Percentiles rank a stretch among this genome's conserved stretches.
These are phyloP conservation scores for Poecilia velifera DNA, from an alignment of 2,797 vertebrate genomes.

Conservation along the genomic window DNA sequence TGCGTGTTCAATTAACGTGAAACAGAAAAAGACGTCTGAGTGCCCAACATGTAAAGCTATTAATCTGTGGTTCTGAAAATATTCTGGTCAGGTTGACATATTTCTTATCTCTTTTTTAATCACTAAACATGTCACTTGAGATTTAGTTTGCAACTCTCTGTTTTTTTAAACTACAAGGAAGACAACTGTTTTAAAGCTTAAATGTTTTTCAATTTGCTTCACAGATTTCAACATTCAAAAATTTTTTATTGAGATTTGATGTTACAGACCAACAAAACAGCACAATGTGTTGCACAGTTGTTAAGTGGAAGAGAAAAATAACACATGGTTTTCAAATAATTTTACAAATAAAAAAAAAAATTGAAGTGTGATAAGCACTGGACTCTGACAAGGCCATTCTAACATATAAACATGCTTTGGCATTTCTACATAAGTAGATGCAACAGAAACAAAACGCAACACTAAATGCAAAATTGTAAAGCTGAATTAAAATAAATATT, in stretches of 20 bases:
- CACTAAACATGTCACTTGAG: conserved; percentile 47
- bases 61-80: conserved; percentile 37
- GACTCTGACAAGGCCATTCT: background rate
- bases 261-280: background rate
- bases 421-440: background rate
- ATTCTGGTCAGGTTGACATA: conserved; percentile 47
- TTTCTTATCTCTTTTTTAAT: conserved; percentile 28
- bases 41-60: background rate
- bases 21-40: background rate
- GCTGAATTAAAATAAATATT: background rate
- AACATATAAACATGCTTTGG: background rate
- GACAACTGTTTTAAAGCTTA: background rate
- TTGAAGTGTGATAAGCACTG: background rate
- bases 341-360: background rate
- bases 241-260: background rate
- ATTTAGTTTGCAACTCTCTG: conserved; percentile 32
- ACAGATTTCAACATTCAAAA: background rate
- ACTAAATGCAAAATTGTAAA: background rate
- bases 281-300: background rate
- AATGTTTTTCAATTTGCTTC: background rate
- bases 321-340: background rate
- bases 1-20: background rate
- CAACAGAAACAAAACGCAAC: background rate
- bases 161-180: background rate
- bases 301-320: background rate